Evolutionary conservation across 1,140 invertebrate species (phyloP).

Genomic region (Maniola jurtina): DNA sequence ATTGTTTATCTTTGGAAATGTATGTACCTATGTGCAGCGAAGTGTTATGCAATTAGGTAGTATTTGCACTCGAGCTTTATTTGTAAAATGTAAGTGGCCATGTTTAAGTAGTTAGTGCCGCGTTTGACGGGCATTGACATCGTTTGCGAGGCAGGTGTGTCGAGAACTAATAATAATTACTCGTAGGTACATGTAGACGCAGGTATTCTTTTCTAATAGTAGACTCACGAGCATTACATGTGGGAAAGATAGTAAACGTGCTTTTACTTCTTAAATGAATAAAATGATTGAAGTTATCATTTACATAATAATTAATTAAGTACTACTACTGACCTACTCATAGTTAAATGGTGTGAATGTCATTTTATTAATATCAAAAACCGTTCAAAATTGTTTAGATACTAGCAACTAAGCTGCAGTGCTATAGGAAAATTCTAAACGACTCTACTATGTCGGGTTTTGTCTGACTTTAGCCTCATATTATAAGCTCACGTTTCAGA

Average conservation of each 20-base stretch:
- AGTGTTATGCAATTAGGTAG: conserved; percentile 29
- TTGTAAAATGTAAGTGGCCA: conserved; percentile 44
- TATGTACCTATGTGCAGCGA: conserved; percentile 11
- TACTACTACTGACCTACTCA: too few relatives aligned
- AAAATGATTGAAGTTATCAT: too few relatives aligned
- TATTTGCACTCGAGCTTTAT: conserved; percentile 46
- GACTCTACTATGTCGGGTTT: too few relatives aligned
- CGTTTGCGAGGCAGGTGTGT: conserved; percentile 56
- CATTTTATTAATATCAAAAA: too few relatives aligned
- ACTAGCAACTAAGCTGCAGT: too few relatives aligned
- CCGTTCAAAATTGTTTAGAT: too few relatives aligned
- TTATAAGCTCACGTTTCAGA: too few relatives aligned
- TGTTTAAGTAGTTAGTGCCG: conserved; percentile 41
- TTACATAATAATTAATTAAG: too few relatives aligned
- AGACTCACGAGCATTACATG: conserved; percentile 43
- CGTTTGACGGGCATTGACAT: conserved; percentile 73
- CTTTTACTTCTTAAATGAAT: too few relatives aligned
- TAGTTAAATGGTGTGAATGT: too few relatives aligned
- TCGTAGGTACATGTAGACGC: conserved; percentile 11
- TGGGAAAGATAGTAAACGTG: not conserved
- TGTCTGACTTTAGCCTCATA: too few relatives aligned
- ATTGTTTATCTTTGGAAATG: conserved; percentile 4
- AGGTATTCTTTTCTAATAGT: conserved; percentile 50
- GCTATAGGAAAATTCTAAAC: too few relatives aligned
- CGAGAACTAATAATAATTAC: conserved; percentile 42